Percentiles rank a stretch among this genome's conserved stretches.
Conservation (phyloP, 2,888 invertebrate species). For the Zaprionus obscuricornis region DNA sequence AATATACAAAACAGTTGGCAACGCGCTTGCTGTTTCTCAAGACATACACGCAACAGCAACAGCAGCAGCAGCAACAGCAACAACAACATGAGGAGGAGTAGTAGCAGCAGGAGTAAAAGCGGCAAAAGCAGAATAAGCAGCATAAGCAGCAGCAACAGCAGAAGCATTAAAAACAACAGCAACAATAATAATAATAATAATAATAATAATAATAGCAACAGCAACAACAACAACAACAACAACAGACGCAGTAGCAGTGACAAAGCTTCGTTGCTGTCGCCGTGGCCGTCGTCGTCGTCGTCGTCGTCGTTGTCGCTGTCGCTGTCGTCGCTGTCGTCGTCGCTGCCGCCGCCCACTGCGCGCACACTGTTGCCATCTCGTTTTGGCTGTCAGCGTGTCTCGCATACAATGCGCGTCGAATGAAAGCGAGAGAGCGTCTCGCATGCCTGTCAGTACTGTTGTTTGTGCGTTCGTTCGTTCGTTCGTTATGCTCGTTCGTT, state of each 20-base stretch:
- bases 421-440: slow-evolving; percentile 33
- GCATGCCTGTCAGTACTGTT: slow-evolving; percentile 13
- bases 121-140: slow-evolving; percentile 6
- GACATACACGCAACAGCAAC: slow-evolving; percentile 74
- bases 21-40: slow-evolving; percentile 81
- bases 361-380: slow-evolving; percentile 55
- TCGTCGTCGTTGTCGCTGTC: slow-evolving; percentile 14
- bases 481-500: too few species aligned
- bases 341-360: slow-evolving; percentile 56
- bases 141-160: slow-evolving; percentile 24
- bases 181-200: slow-evolving; percentile 11
- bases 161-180: slow-evolving; percentile 25
- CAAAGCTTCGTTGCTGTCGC: slow-evolving; percentile 36
- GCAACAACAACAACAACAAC: slow-evolving; percentile 10
- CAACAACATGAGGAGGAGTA: slow-evolving; percentile 37
- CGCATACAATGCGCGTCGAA: slow-evolving; percentile 10
- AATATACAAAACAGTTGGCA: slow-evolving; percentile 84
- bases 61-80: slow-evolving; percentile 49
- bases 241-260: slow-evolving; percentile 30
- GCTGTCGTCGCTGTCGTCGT: slow-evolving; percentile 7
- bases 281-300: slow-evolving; percentile 9
- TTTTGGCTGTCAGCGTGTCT: slow-evolving; percentile 34
- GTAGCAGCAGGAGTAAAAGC: slow-evolving; percentile 28
- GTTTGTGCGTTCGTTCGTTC: too few species aligned
- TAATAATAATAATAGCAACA: slow-evolving; percentile 1